A percentile compares a stretch with the other conserved stretches of the same genome.
Conservation (phyloP, 2,113 vertebrate genomes). For the Amphiprion ocellaris region DNA sequence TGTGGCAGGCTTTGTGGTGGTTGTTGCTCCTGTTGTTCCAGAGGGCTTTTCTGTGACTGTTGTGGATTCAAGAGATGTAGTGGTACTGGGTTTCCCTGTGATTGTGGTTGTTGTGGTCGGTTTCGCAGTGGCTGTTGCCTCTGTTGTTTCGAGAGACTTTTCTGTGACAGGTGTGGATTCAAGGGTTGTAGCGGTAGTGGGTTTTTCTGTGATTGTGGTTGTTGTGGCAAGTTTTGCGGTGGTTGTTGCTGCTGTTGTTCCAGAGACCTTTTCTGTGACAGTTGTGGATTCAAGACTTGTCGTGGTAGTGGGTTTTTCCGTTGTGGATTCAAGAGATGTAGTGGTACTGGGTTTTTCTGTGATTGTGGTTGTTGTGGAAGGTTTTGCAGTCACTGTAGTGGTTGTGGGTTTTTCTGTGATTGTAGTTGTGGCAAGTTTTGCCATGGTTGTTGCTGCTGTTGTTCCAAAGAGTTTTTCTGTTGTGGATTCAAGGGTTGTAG, state of each 20-base stretch:
- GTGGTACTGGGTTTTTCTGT: no score
- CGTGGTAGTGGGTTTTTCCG: slow-evolving; percentile 1
- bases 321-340: no score
- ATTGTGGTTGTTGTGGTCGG: neutral
- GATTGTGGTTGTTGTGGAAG: neutral
- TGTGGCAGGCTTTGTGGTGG: no score
- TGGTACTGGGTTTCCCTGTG: neutral
- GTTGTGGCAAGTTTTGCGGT: neutral
- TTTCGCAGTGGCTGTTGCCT: neutral
- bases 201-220: neutral
- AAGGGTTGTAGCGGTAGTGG: neutral
- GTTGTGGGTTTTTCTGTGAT: neutral
- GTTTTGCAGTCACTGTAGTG: neutral
- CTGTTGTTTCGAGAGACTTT: neutral
- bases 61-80: neutral
- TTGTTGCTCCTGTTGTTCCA: neutral
- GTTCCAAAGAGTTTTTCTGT: neutral
- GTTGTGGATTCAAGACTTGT: neutral
- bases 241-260: slow-evolving; percentile 4
- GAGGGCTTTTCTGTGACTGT: neutral
- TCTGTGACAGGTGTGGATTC: slow-evolving; percentile 9
- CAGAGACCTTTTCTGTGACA: neutral
- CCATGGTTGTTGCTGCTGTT: neutral
- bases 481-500: neutral
- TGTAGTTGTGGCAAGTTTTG: neutral